These are phyloP conservation scores for Alauda arvensis DNA, from an alignment of 2,797 vertebrate species.

Conservation along the genomic window DNA sequence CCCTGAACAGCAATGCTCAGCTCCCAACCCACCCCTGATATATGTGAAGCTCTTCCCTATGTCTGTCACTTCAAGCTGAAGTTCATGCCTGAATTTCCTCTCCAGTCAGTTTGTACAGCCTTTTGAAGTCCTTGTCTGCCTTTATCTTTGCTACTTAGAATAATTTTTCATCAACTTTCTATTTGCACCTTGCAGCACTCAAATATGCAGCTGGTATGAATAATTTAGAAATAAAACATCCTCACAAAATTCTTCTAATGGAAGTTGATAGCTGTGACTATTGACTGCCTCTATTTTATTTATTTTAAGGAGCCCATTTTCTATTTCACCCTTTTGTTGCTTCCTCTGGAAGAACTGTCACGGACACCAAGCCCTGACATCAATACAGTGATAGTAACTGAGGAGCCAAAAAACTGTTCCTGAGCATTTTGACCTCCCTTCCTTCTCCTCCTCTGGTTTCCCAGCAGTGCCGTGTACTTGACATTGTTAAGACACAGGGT, in stretches of 20 bases:
- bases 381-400: neutral
- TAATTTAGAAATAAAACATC: neutral
- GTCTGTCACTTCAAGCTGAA: neutral
- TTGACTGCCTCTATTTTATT: neutral
- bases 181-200: neutral
- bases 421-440: neutral
- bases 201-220: neutral
- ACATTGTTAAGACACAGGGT: neutral
- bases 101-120: neutral
- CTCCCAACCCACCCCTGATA: neutral
- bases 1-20: neutral
- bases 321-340: neutral
- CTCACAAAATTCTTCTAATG: neutral
- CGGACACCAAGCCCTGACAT: neutral
- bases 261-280: neutral
- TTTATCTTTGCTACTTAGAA: neutral
- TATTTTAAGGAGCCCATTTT: neutral
- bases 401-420: neutral
- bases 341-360: neutral
- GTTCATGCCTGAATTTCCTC: neutral
- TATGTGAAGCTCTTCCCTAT: neutral
- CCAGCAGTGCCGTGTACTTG: neutral
- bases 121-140: neutral
- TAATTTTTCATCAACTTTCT: neutral
- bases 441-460: neutral